Evolutionary conservation across 2,888 invertebrate species (phyloP), one percentile per base, ranked within the genome.

Genomic region (Drosophila nr. perissopoda): DNA sequence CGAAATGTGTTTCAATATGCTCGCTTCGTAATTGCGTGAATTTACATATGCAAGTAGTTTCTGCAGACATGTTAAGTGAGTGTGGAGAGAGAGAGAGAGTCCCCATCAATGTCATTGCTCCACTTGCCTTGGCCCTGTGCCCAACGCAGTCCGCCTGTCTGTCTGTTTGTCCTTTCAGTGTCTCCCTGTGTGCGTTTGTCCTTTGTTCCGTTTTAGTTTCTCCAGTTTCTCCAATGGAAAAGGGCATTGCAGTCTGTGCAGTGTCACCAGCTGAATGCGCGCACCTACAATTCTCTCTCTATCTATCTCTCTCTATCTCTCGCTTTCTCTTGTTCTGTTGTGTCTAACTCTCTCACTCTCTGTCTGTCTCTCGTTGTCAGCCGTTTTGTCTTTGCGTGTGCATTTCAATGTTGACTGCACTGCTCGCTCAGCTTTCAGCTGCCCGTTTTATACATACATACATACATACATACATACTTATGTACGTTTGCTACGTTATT

Each of bases 61-160:
- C 2, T 38, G 57, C 59, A 73, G 57, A 63, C 60, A 63, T 53
- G 54, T 25, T 34, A 25, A 10, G 16, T 34, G 16, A 5, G 16
- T 25, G 8, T 18, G 13, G 27, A 29, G 27, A 56, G 27, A 27
- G 27, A n/a, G n/a, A 54, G 36, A 29, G 42, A 31, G 31, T 42
- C 5, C 18, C 21, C 57, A 40, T 52, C 61, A 83, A 82, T 78
- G 68, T 80, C 86, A 86, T 85, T 83, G 86, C 86, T 73, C 81
- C 74, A 88, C 84, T 83, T 77, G 88, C 85, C 74, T 83, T 85
- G 88, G 88, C 88, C 83, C 86, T 82, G 85, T 82, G 88, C 83
- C 88, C 88, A 88, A 48, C 61, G 73, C 51, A 54, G 8, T 54
- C 38, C 16, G 36, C 42, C 52, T 40, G 51, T 33, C 33, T 18